Evolutionary conservation across 1,140 invertebrate species (phyloP).

Genomic region (Pachyrhynchus sulphureomaculatus): DNA sequence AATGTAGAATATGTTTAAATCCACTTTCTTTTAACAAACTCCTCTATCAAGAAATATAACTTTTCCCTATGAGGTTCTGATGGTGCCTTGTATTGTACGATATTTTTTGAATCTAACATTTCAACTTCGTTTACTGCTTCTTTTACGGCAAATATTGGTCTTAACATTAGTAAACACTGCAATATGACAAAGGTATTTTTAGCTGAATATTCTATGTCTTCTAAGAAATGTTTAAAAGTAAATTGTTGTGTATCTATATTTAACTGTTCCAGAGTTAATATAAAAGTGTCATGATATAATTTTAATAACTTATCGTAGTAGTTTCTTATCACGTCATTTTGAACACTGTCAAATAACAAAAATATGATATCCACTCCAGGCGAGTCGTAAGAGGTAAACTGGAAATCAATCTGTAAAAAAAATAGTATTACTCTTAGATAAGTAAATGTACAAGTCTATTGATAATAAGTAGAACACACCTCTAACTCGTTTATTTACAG

Average conservation of each 20-base stretch:
- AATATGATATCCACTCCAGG: conserved; percentile 59
- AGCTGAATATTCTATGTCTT: conserved; percentile 26
- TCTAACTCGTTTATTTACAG: too few relatives aligned
- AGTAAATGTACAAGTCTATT: too few relatives aligned
- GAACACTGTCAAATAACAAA: conserved; percentile 56
- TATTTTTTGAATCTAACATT: neutral
- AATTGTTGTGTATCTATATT: conserved; percentile 29
- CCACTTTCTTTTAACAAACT: conserved; percentile 25
- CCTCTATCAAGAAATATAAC: conserved; percentile 7
- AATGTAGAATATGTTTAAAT: conserved; percentile 7
- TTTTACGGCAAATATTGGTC: conserved; percentile 15
- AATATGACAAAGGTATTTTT: conserved; percentile 19
- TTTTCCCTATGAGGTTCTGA: conserved; percentile 11
- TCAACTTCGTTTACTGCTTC: conserved; percentile 11
- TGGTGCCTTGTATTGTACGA: neutral
- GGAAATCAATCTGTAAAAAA: conserved; percentile 55
- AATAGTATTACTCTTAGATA: too few relatives aligned
- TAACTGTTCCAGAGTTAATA: conserved; percentile 41
- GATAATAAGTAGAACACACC: too few relatives aligned
- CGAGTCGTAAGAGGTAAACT: conserved; percentile 56
- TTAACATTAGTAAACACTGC: conserved; percentile 35
- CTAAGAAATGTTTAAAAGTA: conserved; percentile 24
- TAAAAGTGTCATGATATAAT: conserved; percentile 55
- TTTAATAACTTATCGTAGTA: conserved; percentile 53
- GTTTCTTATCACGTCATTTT: conserved; percentile 46